These are phyloP conservation scores for Gallinago stenura DNA, from an alignment of 2,797 vertebrate genomes.

Conservation along the genomic window DNA sequence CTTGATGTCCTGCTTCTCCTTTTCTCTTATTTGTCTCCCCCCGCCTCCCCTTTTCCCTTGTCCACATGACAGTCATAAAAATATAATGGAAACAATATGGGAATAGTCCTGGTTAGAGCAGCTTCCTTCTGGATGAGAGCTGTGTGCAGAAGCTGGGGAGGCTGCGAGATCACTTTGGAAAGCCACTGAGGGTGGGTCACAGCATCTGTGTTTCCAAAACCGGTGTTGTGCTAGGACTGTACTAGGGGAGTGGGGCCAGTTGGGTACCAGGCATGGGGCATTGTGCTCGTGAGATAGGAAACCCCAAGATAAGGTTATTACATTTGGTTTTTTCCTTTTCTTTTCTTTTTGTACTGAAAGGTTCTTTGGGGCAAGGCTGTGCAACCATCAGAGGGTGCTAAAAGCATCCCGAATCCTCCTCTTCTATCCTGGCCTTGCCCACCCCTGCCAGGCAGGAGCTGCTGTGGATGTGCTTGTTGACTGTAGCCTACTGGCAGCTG, in stretches of 20 bases:
- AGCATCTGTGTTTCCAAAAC: not conserved
- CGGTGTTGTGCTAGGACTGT: accelerated
- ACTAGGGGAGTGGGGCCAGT: accelerated
- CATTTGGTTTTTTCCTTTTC: not conserved
- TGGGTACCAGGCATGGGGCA: not conserved
- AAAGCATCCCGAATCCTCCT: conserved; percentile 5
- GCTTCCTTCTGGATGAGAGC: conserved; percentile 46
- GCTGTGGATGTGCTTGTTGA: not conserved
- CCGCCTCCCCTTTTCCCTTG: not conserved
- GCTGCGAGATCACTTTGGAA: not conserved
- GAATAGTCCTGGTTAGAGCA: not conserved
- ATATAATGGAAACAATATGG: conserved; percentile 68
- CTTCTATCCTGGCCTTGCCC: not conserved
- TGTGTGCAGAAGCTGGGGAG: not conserved
- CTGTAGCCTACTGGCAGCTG: not conserved
- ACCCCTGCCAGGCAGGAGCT: not conserved
- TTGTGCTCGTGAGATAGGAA: accelerated
- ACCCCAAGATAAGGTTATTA: not conserved
- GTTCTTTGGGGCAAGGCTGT: conserved; percentile 22
- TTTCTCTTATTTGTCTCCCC: conserved; percentile 21
- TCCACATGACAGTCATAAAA: conserved; percentile 65
- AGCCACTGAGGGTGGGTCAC: not conserved
- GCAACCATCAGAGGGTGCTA: conserved; percentile 54
- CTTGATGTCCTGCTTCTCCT: conserved; percentile 24
- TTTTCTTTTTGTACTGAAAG: not conserved